Evolutionary conservation across 2,797 vertebrate species (phyloP).

Genomic region (Florisuga fusca): DNA sequence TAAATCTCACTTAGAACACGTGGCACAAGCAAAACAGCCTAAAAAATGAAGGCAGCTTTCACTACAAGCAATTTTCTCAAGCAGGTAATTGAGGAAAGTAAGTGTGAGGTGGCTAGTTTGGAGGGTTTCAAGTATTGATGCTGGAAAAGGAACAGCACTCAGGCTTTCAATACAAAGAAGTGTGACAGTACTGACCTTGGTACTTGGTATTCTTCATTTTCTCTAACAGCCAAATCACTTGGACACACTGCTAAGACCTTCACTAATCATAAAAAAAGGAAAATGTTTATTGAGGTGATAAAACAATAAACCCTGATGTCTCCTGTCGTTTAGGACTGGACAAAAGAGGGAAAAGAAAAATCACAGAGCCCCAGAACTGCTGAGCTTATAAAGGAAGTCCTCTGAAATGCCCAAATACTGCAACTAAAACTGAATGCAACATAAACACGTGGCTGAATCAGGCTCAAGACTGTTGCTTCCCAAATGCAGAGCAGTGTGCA

Average conservation of each 20-base stretch:
- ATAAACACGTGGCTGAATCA: background rate
- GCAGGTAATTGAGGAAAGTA: background rate
- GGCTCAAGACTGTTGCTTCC: background rate
- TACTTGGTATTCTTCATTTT: background rate
- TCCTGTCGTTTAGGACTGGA: background rate
- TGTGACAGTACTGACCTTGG: background rate
- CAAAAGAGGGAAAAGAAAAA: background rate
- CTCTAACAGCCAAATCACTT: background rate
- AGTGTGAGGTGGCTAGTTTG: background rate
- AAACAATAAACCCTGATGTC: background rate
- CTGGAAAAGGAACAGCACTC: background rate
- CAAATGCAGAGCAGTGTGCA: fast-evolving
- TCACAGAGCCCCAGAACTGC: background rate
- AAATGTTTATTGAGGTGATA: constrained; percentile 11
- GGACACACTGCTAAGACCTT: background rate
- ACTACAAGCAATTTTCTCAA: background rate
- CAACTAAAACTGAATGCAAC: background rate
- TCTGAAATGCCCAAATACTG: background rate
- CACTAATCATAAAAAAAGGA: background rate
- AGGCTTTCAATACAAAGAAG: background rate
- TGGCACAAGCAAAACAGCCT: background rate
- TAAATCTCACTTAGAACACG: background rate
- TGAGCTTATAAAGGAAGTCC: background rate
- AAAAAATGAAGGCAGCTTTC: background rate
- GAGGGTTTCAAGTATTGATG: background rate